Evolutionary conservation across 2,888 invertebrate species (phyloP).

Genomic region (Dorcus hopei): DNA sequence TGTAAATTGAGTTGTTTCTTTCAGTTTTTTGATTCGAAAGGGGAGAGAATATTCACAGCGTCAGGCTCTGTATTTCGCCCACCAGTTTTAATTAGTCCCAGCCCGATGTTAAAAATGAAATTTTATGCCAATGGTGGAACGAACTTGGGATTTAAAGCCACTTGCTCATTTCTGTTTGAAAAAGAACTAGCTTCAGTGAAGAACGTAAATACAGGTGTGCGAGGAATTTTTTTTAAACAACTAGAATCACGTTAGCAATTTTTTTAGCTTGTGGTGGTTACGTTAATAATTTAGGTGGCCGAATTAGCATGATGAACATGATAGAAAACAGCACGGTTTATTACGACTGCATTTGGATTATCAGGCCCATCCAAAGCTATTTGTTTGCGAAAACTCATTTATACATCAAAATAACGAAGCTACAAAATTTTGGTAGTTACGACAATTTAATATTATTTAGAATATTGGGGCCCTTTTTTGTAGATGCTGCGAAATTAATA

Average conservation of each 20-base stretch:
- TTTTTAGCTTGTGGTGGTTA: conserved; percentile 65
- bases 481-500: conserved; percentile 59
- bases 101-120: conserved; percentile 60
- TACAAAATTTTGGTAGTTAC: conserved; percentile 38
- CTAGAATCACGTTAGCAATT: not conserved
- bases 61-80: conserved; percentile 67
- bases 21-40: conserved; percentile 67
- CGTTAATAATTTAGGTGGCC: conserved; percentile 67
- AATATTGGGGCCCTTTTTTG: conserved; percentile 29
- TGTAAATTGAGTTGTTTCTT: conserved; percentile 12
- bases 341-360: conserved; percentile 71
- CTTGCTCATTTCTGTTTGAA: conserved; percentile 50
- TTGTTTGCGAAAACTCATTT: conserved; percentile 66
- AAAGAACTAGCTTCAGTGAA: conserved; percentile 29
- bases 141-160: conserved; percentile 63
- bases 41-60: conserved; percentile 62
- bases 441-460: not conserved
- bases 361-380: conserved; percentile 62
- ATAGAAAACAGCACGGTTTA: conserved; percentile 56
- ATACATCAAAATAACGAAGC: conserved; percentile 53
- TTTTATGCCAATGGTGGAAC: conserved; percentile 71
- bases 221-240: not conserved
- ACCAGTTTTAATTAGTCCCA: conserved; percentile 62
- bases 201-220: conserved; percentile 21
- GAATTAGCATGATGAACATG: conserved; percentile 76